Base-by-base conservation (phyloP, 2,888 invertebrate genomes). In the Sericinus montela region DNA sequence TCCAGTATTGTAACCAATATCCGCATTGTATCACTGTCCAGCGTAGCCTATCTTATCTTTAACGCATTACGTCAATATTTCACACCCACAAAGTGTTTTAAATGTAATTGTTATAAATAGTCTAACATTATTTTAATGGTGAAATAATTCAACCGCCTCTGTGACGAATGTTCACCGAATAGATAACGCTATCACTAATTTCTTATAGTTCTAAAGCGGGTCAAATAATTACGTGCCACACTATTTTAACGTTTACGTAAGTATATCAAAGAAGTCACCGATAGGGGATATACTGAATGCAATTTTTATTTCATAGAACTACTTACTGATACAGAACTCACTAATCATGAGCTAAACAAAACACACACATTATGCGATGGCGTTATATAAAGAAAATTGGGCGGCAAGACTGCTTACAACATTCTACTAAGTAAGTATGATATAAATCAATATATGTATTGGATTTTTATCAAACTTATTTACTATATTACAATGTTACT, bases 1-100 rank as follows among this genome's bases (percentile, higher is more conserved):
- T 44, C 51, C 56, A 49, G 39, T 42, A 41, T 42, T 36, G 23
- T 7, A 44, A 10, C 32, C 29, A 53, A 55, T 53, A 57, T 52
- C 45, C 46, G 39, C 43, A 54, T 51, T 52, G 45, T 55, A 48
- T 35, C 28, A 41, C 28, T 55, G 54, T 55, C 55, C 43, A 36
- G 32, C 34, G 14, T 23, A 8, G n/a, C 3, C 36, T 23, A 30
- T 43, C 48, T 43, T 43, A 48, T 48, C 48, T 32, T 8, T 8
- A 38, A 38, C 6, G 29, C 15, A 41, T 25, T 23, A 36, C 41
- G 36, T 35, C 35, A 43, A 43, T 30, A 19, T 28, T 43, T 37
- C 29, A 48, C 43, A 48, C 37, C 34, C 38, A 23, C n/a, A 25
- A 48, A 35, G 35, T 47, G 43, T 28, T 30, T 28, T 29, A 23